Percentiles rank a stretch among this genome's conserved stretches.
phyloP scores from a whole-genome alignment of 2,113 vertebrate genomes.

The Engraulis encrasicolus region DNA sequence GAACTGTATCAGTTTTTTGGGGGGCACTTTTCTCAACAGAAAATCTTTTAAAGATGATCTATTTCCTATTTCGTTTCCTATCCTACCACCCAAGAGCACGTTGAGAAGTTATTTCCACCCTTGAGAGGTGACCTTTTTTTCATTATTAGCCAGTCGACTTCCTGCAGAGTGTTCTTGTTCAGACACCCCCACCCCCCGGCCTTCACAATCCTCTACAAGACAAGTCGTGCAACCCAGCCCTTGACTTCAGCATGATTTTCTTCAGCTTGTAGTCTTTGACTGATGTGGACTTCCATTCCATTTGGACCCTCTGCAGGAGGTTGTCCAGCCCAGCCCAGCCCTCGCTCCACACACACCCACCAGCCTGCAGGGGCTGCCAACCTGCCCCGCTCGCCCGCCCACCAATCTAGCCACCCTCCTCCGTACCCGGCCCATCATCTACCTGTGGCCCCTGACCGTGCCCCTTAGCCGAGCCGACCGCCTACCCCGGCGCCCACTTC shows the following conservation, averaged over 20 bases:
- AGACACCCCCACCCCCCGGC: not conserved
- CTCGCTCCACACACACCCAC: too few relatives aligned
- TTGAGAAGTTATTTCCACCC: not conserved
- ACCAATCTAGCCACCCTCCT: too few relatives aligned
- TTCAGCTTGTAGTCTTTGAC: slow-evolving; percentile 4
- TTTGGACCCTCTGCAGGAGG: not conserved
- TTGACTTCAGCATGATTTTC: not conserved
- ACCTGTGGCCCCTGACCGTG: not conserved
- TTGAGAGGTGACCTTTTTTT: slow-evolving; percentile 6
- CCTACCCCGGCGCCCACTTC: too few relatives aligned
- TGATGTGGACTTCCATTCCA: not conserved
- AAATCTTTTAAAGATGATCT: not conserved
- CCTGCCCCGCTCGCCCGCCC: too few relatives aligned
- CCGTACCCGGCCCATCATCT: not conserved
- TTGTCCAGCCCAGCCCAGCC: too few relatives aligned
- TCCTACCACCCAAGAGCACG: not conserved
- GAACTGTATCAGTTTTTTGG: too few relatives aligned
- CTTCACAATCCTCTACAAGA: too few relatives aligned
- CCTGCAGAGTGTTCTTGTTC: not conserved
- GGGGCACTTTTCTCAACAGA: not conserved
- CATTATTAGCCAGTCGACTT: not conserved
- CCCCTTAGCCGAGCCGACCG: too few relatives aligned
- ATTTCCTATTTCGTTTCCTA: not conserved
- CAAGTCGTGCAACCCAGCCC: not conserved
- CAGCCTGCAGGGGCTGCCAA: too few relatives aligned